Evolutionary conservation across 2,113 vertebrate genomes (phyloP).

Genomic region (Phyllostomus discolor): DNA sequence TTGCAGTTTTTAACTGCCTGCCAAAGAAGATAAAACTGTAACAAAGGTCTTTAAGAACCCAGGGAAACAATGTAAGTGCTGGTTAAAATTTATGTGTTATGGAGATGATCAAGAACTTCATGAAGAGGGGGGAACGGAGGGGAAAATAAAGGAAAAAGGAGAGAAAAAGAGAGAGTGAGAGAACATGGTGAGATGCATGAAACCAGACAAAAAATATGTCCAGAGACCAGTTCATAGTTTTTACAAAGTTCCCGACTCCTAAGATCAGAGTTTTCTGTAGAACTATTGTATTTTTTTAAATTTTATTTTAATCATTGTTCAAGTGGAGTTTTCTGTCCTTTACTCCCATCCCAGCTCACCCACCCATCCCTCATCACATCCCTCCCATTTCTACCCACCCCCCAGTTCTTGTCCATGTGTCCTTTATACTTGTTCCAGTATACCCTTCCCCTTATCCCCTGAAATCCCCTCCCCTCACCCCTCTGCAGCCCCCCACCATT

Average conservation of each 20-base stretch:
- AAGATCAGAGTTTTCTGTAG: not conserved
- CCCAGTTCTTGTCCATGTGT: too few species aligned
- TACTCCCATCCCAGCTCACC: too few species aligned
- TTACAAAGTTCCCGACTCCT: not conserved
- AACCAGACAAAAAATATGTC: not conserved
- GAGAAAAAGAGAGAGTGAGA: not conserved
- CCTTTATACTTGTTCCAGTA: too few species aligned
- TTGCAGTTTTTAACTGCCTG: not conserved
- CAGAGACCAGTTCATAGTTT: not conserved
- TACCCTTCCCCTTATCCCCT: too few species aligned
- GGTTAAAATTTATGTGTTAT: not conserved
- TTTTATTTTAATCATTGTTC: too few species aligned
- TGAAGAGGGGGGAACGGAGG: rapidly evolving
- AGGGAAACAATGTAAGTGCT: not conserved
- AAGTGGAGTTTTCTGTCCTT: too few species aligned
- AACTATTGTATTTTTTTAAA: not conserved
- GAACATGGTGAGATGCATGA: not conserved
- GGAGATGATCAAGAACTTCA: not conserved
- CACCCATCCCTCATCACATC: too few species aligned
- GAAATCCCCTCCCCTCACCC: too few species aligned
- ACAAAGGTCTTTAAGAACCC: not conserved
- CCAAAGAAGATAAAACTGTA: not conserved
- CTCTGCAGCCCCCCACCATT: not conserved
- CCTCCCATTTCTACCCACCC: too few species aligned
- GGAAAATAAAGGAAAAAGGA: not conserved